Base-by-base conservation (phyloP, 2,888 invertebrate species). In the Mycalesis mineus region DNA sequence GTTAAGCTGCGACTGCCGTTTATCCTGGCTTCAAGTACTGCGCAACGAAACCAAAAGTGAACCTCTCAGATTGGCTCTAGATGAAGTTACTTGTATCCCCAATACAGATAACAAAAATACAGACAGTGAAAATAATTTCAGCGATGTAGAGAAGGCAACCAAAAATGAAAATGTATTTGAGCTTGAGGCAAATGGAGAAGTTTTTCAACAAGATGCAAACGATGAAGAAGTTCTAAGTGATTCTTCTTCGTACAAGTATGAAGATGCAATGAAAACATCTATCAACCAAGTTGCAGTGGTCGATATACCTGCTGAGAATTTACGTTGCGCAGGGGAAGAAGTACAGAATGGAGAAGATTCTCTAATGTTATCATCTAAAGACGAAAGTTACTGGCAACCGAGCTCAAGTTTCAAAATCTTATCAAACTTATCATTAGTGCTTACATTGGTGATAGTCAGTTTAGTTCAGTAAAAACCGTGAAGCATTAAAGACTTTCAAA, bases 1-100 rank as follows among this genome's bases (percentile, higher is more conserved):
- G 72, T 92, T 96, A 75, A 91, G 90, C 70, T 96, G 96, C 82
- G 95, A 96, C 84, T 96, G 96, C 74, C 94, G 94, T 47, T 86
- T 96, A 51, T 91, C 92, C 52, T 96, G 96, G 96, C 92, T 96
- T 72, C 93, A 94, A 84, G 88, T 91, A 48, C 84, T 96, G 56
- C 91, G 92, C 66, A 93, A 94, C 78, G 94, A 94, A 76, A 95
- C 95, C 51, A 92, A 92, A 76, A 95, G 94, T 74, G 91, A 91
- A 68, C 91, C 93, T 65, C 89, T 95, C 53, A 91, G 91, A 67
- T 89, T 92, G 67, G 92, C 93, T 36, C 87, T 96, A 31, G 94
- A 95, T 69, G 92, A 93, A 65, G 89, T 95, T 63, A 93, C 93
- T 56, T 96, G 95, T 78, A 50, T 77, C 15, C 71, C 58, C 3